Base-by-base conservation (phyloP, 2,888 invertebrate species). In the Papilio protenor region DNA sequence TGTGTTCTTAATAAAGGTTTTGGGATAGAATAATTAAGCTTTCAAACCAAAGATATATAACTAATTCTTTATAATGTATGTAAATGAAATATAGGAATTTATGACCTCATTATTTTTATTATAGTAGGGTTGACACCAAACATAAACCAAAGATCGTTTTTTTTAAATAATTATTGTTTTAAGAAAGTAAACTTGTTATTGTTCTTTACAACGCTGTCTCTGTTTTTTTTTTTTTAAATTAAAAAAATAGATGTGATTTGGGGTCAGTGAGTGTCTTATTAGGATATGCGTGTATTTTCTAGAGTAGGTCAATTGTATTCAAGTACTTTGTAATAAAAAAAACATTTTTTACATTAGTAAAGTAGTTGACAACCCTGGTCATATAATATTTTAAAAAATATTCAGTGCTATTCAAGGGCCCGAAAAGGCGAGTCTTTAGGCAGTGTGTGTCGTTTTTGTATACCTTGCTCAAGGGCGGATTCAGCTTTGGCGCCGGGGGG, bases 251-350 rank as follows among this genome's bases (percentile, higher is more conserved):
- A 87, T 86, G 86, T 87, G 87, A 89, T 87, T 87, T 86, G 85
- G 84, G 85, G 85, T 80, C 83, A 87, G 89, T 88, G 89, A 87
- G 89, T 89, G 89, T 89, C 88, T 89, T 89, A 89, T 87, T 87
- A 89, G 87, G 77, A 82, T 89, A 87, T 76, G 79, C 72, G 27
- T 59, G 66, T 64, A 79, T 10, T 77, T 57, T 45, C 18, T 73
- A 75, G 64, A 21, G 21, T 69, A 61, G 49, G 71, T 49, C 16
- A 59, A 49, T 75, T 75, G 47, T 77, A 72, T 75, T 64, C 64
- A 52, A 52, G 55, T 78, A 72, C 75, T 23, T 57, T 61, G 12
- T 27, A 59, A 27, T 27, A 12, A 57, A 57, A 57, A 21, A 57
- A 57, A 55, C 6, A 55, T 33, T 33, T 33, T 33, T 33, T 33